Percentiles rank a stretch among this genome's conserved stretches.
Conservation (phyloP, 2,797 vertebrate species). For the Muraenolepis orangiensis region DNA sequence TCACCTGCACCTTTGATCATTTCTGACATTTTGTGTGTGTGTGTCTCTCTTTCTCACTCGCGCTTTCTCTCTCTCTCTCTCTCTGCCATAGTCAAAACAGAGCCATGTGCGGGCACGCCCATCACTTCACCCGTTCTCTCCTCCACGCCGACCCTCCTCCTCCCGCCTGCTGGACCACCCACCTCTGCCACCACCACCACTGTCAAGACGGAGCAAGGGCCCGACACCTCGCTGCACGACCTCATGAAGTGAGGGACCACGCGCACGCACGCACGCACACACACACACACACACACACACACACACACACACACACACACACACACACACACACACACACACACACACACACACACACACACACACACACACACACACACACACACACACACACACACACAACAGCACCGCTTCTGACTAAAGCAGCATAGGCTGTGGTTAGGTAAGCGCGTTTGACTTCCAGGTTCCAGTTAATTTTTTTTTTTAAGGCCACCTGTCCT, state of each 20-base stretch:
- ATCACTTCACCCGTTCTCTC: conserved; percentile 52
- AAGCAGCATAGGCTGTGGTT: too few relatives aligned
- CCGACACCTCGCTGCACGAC: conserved; percentile 76
- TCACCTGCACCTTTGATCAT: neutral
- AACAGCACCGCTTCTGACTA: too few relatives aligned
- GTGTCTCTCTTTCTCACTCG: neutral
- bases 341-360: too few relatives aligned
- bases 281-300: neutral
- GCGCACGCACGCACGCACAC: neutral
- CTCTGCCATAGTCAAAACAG: conserved; percentile 85
- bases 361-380: too few relatives aligned
- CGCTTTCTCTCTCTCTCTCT: neutral
- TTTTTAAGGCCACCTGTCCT: too few relatives aligned
- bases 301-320: too few relatives aligned
- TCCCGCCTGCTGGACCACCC: conserved; percentile 42
- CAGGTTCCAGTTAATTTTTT: too few relatives aligned
- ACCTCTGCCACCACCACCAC: conserved; percentile 60
- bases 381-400: too few relatives aligned
- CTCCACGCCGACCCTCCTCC: conserved; percentile 32
- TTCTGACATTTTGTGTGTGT: neutral
- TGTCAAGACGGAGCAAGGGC: conserved; percentile 89
- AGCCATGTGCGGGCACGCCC: conserved; percentile 78
- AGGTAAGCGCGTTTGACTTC: too few relatives aligned
- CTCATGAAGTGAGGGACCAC: conserved; percentile 83
- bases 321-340: too few relatives aligned